phyloP scores from a whole-genome alignment of 2,797 vertebrate genomes.

The Crenichthys baileyi region DNA sequence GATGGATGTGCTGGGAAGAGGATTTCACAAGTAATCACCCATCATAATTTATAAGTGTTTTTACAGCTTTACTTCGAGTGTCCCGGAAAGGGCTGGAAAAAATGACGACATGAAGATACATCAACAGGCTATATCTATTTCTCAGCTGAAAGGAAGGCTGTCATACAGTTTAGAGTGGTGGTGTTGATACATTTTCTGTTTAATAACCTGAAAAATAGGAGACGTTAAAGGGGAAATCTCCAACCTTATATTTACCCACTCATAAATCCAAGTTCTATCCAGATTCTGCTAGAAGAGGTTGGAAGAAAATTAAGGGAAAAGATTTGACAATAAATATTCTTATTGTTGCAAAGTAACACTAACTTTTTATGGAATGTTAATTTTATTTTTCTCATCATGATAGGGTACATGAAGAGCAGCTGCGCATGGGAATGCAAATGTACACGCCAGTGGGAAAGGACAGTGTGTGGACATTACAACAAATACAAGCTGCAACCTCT shows the following conservation, averaged over 20 bases:
- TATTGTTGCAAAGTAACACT: neutral
- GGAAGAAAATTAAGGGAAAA: neutral
- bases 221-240: neutral
- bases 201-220: neutral
- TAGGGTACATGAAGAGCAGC: neutral
- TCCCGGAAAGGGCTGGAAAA: neutral
- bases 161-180: neutral
- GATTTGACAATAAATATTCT: neutral
- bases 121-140: neutral
- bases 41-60: slow-evolving; percentile 44
- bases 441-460: neutral
- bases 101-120: neutral
- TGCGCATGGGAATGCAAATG: neutral
- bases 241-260: neutral
- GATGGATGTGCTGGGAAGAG: slow-evolving; percentile 44
- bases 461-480: neutral
- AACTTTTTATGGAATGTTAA: neutral
- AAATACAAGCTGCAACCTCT: neutral
- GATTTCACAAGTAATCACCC: slow-evolving; percentile 31
- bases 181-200: neutral
- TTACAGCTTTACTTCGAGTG: slow-evolving; percentile 35
- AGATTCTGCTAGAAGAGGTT: neutral
- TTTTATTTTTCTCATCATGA: neutral
- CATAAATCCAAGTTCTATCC: neutral
- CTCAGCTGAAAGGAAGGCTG: slow-evolving; percentile 14